Base-by-base conservation (phyloP, 1,140 invertebrate genomes). In the Drosophila santomea region DNA sequence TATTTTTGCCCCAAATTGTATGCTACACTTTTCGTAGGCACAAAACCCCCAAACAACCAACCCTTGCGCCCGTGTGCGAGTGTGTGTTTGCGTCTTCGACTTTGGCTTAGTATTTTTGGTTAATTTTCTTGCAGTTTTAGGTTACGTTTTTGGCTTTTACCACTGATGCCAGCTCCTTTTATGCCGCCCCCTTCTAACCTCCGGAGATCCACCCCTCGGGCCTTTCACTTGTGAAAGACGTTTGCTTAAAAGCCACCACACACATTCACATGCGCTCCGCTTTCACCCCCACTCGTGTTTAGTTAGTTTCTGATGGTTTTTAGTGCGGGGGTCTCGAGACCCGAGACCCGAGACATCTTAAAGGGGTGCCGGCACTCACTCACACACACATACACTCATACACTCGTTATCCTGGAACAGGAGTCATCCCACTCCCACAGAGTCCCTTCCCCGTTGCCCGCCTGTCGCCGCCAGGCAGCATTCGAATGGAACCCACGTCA, bases 111-210 rank as follows among this genome's bases (percentile, higher is more conserved):
- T 89, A 89, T 89, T 89, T 89, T 89, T 89, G 85, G 84, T 89
- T 89, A 89, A 89, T 89, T 89, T 89, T 89, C 84, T 89, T 89
- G 85, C 85, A 89, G 84, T 89, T 89, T 89, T 89, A 85, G 84
- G 84, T 89, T 89, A 89, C 84, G 85, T 89, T 88, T 88, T 89
- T 89, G 85, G 84, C 85, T 85, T 89, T 88, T 71, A 86, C 84
- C 81, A 56, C 73, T 80, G 81, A 76, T 85, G 74, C 48, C 80
- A 80, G 67, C 63, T 50, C 47, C 63, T 54, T 68, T 66, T 54
- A 64, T 64, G 60, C 23, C 45, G 17, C n/a, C 25, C n/a, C 54
- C 23, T 20, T 12, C 17, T 20, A 32, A 32, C 51, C 35, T 57
- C 57, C 54, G 44, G 25, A 59, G 60, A 55, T 59, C 63, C 43